phyloP scores from a whole-genome alignment of 1,140 invertebrate species.

The Telenomus remus region DNA sequence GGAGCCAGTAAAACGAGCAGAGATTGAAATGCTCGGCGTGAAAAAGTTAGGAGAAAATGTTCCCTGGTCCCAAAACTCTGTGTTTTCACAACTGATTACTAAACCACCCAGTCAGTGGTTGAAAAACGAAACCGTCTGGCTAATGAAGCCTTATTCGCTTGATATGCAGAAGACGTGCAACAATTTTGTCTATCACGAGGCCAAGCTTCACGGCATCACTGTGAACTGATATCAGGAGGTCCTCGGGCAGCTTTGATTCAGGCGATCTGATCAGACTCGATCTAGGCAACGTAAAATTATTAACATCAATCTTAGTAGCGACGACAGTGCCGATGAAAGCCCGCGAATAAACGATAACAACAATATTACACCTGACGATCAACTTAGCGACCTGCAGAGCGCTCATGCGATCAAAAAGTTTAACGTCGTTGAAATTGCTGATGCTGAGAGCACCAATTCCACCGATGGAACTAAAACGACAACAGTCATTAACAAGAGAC shows the following conservation, averaged over 20 bases:
- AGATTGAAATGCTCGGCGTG: slow-evolving; percentile 63
- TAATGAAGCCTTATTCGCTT: slow-evolving; percentile 61
- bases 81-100: slow-evolving; percentile 59
- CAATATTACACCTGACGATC: slow-evolving; percentile 26
- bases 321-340: slow-evolving; percentile 39
- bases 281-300: slow-evolving; percentile 37
- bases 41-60: slow-evolving; percentile 60
- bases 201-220: slow-evolving; percentile 34
- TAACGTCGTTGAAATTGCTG: slow-evolving; percentile 52
- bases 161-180: slow-evolving; percentile 56
- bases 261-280: slow-evolving; percentile 24
- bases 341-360: slow-evolving; percentile 8
- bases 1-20: slow-evolving; percentile 54
- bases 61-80: slow-evolving; percentile 52
- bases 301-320: slow-evolving; percentile 65
- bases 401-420: slow-evolving; percentile 36
- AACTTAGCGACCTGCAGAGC: slow-evolving; percentile 36
- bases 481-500: slow-evolving; percentile 4
- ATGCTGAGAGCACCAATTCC: slow-evolving; percentile 57
- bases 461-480: slow-evolving; percentile 35
- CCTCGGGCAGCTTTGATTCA: slow-evolving; percentile 9
- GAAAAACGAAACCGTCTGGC: slow-evolving; percentile 60
- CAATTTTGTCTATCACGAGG: slow-evolving; percentile 63
- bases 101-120: slow-evolving; percentile 50
- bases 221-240: slow-evolving; percentile 22